Evolutionary conservation across 1,140 invertebrate species (phyloP).

Genomic region (Drosophila sp.): DNA sequence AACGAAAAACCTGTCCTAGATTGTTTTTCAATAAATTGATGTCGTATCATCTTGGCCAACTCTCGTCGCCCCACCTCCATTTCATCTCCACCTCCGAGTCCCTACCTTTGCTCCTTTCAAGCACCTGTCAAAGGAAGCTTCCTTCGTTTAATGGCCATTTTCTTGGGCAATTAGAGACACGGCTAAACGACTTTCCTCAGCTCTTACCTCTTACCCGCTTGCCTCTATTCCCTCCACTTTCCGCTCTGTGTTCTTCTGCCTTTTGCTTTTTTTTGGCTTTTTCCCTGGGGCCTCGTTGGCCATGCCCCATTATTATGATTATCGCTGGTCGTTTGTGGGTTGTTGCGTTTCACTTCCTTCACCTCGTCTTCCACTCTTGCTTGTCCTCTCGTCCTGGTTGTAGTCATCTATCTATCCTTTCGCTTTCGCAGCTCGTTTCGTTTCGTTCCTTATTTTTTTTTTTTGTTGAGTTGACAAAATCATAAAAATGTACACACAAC

Average conservation of each 20-base stretch:
- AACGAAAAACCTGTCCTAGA: conserved; percentile 27
- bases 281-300: conserved; percentile 70
- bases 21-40: conserved; percentile 74
- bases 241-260: conserved; percentile 15
- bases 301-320: conserved; percentile 74
- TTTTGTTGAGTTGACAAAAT: conserved; percentile 75
- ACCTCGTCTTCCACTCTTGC: not conserved
- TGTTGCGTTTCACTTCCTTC: conserved; percentile 25
- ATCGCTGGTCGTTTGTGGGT: conserved; percentile 71
- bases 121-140: conserved; percentile 34
- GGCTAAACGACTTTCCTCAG: conserved; percentile 40
- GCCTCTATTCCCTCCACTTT: not conserved
- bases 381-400: not conserved
- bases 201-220: not conserved
- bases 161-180: conserved; percentile 66
- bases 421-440: conserved; percentile 68
- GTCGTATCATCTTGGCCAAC: conserved; percentile 22
- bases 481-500: conserved; percentile 76
- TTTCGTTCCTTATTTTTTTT: conserved; percentile 24
- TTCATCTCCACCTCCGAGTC: not conserved
- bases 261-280: conserved; percentile 20
- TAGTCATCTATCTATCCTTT: conserved; percentile 60
- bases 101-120: conserved; percentile 18
- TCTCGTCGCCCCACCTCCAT: conserved; percentile 13
- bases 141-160: conserved; percentile 40